Base-by-base conservation (phyloP, 2,888 invertebrate species). In the Stenodera caucasica region DNA sequence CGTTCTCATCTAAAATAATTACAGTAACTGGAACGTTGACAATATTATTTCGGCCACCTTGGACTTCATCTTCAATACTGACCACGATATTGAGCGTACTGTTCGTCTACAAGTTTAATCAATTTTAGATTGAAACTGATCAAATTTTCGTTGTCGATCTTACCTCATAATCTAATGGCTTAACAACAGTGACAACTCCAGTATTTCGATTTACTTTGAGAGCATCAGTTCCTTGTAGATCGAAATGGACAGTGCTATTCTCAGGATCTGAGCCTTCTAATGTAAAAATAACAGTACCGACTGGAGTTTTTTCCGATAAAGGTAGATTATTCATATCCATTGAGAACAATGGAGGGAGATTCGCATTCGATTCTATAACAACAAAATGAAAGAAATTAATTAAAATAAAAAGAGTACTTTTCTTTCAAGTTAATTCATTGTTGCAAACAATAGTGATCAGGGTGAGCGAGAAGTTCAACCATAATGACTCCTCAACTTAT, bases 1-100 rank as follows among this genome's bases (percentile, higher is more conserved):
- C 95, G 77, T 96, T 95, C 73, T 92, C 92, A 75, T 96, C 95
- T 9, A 91, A 81, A 14, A 96, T 88, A 63, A 94, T 93, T 62
- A 94, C 90, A 30, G 89, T 90, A 49, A 93, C 89, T 3, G 91
- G 89, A 8, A 89, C 88, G 69, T 88, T 85, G 12, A 91, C 89
- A 62, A 91, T 81, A 79, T 92, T 93, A 56, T 85, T 85, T 12
- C 84, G 85, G 11, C 86, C 86, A 23, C 82, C 82, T 61, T 82
- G 81, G 2, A 90, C 88, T 67, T 86, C 85, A 75, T 93, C 94
- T 80, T 92, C 90, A 65, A 94, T 86, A 1, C 91, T 91, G 18
- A 95, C 92, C 66, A 88, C 83, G 79, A 94, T 90, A 70, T 89
- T 86, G 67, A 94, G 82, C 14, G 91, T 90, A 70, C 91, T 90